Evolutionary conservation across 2,113 vertebrate genomes (phyloP).

Genomic region (Larimichthys crocea): DNA sequence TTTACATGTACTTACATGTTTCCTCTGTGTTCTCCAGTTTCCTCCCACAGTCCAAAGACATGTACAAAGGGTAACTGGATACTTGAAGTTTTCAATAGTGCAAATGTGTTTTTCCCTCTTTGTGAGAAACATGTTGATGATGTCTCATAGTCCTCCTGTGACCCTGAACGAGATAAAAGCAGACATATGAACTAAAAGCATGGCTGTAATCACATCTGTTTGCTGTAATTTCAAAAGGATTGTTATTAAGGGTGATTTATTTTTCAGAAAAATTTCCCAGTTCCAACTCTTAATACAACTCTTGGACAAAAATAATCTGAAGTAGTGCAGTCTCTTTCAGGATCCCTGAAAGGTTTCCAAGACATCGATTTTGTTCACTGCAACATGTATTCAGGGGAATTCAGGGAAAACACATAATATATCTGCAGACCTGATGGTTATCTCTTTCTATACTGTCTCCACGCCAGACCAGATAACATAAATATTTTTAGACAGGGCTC

Average conservation of each 20-base stretch:
- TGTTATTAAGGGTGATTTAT: neutral
- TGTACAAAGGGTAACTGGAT: neutral
- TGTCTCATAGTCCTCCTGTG: neutral
- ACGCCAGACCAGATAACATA: slow-evolving; percentile 9
- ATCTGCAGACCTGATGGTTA: slow-evolving; percentile 7
- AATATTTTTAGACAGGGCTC: slow-evolving; percentile 18
- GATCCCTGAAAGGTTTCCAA: neutral
- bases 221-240: neutral
- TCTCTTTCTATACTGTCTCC: neutral
- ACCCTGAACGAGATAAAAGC: neutral
- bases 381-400: slow-evolving; percentile 3
- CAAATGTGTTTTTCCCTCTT: neutral
- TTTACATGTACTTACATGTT: slow-evolving; percentile 1
- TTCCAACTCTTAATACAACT: neutral
- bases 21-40: slow-evolving; percentile 10
- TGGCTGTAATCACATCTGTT: neutral
- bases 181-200: neutral
- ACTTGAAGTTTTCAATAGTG: neutral
- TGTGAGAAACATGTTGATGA: neutral
- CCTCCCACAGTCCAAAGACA: slow-evolving; percentile 3
- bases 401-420: neutral
- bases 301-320: neutral
- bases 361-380: neutral
- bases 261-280: neutral
- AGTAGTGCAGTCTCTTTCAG: neutral